These are phyloP conservation scores for Lithobates pipiens DNA, from an alignment of 2,797 vertebrate genomes.

Conservation along the genomic window DNA sequence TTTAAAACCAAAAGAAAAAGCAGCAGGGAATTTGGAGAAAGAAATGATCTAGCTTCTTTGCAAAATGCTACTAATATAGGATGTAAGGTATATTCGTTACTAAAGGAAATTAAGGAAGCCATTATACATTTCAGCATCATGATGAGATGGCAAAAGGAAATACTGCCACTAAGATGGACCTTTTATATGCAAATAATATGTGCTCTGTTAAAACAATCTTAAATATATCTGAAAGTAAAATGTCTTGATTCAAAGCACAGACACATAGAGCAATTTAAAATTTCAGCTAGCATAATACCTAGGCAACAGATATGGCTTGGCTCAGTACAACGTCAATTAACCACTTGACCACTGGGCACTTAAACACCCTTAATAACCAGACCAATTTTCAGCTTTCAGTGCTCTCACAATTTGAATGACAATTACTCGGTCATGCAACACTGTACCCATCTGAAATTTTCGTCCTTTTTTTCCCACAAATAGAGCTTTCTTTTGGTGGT, in stretches of 20 bases:
- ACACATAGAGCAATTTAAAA: conserved; percentile 40
- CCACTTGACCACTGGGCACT: too few species aligned
- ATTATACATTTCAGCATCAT: conserved; percentile 51
- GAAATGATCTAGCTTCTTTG: conserved; percentile 53
- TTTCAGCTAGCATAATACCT: conserved; percentile 29
- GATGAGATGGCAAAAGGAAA: conserved; percentile 58
- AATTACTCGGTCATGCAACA: too few species aligned
- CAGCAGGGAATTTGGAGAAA: conserved; percentile 58
- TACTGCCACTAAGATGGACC: conserved; percentile 56
- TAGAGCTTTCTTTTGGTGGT: too few species aligned
- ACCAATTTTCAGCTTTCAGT: too few species aligned
- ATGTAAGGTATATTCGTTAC: conserved; percentile 62
- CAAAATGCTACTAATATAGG: conserved; percentile 57
- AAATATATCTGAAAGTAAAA: conserved; percentile 58
- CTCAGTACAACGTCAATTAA: conserved; percentile 3
- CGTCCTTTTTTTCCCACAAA: too few species aligned
- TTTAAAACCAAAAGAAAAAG: conserved; percentile 56
- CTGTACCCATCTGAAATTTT: too few species aligned
- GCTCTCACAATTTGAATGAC: too few species aligned
- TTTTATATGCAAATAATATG: conserved; percentile 62
- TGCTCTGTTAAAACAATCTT: conserved; percentile 54
- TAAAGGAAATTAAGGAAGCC: conserved; percentile 60
- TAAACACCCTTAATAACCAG: too few species aligned
- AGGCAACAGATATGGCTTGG: conserved; percentile 5
- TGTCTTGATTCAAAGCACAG: conserved; percentile 48